A percentile compares a stretch with the other conserved stretches of the same genome.
phyloP scores from a whole-genome alignment of 1,140 invertebrate species.

The Bilobella aurantiaca region DNA sequence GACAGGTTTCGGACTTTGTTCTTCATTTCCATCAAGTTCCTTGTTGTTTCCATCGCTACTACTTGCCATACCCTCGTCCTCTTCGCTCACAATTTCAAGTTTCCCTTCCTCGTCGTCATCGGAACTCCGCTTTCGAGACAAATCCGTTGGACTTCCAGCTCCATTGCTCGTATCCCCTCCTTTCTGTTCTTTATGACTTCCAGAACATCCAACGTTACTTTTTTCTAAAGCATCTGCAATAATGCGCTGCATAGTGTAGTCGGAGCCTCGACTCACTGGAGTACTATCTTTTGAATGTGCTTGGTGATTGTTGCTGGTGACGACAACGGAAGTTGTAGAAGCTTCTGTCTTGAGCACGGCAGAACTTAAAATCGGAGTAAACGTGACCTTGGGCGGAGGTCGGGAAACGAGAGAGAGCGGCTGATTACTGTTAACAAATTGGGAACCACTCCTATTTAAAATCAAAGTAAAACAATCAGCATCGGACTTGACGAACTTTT shows the following conservation, averaged over 20 bases:
- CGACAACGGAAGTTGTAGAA: not conserved
- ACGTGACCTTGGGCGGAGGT: not conserved
- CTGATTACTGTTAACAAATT: not conserved
- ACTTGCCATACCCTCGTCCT: not conserved
- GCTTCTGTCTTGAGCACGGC: not conserved
- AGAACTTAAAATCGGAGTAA: not conserved
- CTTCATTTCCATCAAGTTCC: not conserved
- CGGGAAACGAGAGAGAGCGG: slow-evolving; percentile 1
- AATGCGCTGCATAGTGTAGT: slow-evolving; percentile 32
- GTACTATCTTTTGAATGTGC: not conserved
- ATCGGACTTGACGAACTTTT: too few species aligned
- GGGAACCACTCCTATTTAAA: not conserved
- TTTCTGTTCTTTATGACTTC: not conserved
- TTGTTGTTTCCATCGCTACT: too few species aligned
- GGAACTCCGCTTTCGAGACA: not conserved
- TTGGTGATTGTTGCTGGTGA: not conserved
- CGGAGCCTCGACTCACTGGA: slow-evolving; percentile 14
- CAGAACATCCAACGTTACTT: slow-evolving; percentile 32
- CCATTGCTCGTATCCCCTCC: slow-evolving; percentile 1
- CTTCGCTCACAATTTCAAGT: not conserved
- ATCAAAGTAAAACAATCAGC: not conserved
- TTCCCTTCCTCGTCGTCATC: slow-evolving; percentile 14
- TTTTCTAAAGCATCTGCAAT: slow-evolving; percentile 32
- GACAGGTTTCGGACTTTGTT: not conserved
- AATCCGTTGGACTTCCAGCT: not conserved